Percentiles rank a stretch among this genome's conserved stretches.
These are phyloP conservation scores for Monochamus alternatus DNA, from an alignment of 2,888 invertebrate genomes.

Conservation along the genomic window DNA sequence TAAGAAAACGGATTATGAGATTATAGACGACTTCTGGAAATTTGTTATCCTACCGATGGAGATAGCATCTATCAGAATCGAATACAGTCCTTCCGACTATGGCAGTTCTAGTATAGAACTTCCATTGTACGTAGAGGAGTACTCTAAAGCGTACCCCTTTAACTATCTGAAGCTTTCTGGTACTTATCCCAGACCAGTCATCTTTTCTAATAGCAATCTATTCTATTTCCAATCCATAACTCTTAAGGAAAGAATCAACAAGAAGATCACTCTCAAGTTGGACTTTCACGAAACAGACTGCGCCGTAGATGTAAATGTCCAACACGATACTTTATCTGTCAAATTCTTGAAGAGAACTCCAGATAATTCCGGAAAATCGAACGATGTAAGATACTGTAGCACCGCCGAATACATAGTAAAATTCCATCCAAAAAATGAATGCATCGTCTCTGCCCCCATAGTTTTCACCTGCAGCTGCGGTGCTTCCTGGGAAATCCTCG, in stretches of 20 bases:
- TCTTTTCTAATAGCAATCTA: slow-evolving; percentile 58
- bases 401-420: slow-evolving; percentile 11
- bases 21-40: slow-evolving; percentile 28
- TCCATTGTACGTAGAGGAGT: slow-evolving; percentile 65
- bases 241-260: slow-evolving; percentile 9
- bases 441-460: slow-evolving; percentile 45
- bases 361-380: not conserved
- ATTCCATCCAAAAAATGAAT: slow-evolving; percentile 44
- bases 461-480: slow-evolving; percentile 59
- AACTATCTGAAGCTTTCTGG: slow-evolving; percentile 66
- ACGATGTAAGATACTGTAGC: not conserved
- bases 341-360: not conserved
- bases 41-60: slow-evolving; percentile 52
- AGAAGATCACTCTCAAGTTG: slow-evolving; percentile 34
- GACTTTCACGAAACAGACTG: slow-evolving; percentile 48
- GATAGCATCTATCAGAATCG: slow-evolving; percentile 56
- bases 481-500: slow-evolving; percentile 40
- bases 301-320: slow-evolving; percentile 37
- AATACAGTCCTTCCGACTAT: slow-evolving; percentile 58
- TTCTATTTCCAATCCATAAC: slow-evolving; percentile 66
- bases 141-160: slow-evolving; percentile 61
- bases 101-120: slow-evolving; percentile 60
- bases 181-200: slow-evolving; percentile 56
- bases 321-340: slow-evolving; percentile 26
- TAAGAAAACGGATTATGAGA: not conserved